Conservation (phyloP, 1,140 invertebrate genomes). For the Pseudomyrmex gracilis region DNA sequence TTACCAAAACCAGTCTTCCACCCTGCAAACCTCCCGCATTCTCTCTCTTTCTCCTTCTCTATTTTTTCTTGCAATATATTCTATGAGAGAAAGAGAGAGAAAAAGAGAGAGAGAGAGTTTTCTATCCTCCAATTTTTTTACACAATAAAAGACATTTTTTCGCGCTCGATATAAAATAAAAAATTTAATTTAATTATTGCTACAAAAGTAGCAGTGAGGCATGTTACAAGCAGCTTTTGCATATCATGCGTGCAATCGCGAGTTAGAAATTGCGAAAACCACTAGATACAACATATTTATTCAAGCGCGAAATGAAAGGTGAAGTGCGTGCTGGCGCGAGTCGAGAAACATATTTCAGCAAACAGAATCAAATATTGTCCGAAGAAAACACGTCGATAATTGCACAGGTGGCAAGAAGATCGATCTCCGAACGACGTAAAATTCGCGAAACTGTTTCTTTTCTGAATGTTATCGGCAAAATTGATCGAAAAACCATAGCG, state of each 20-base stretch:
- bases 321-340: neutral
- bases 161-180: neutral
- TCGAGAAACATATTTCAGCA: conserved; percentile 45
- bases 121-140: neutral
- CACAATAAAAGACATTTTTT: conserved; percentile 24
- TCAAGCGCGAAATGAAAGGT: conserved; percentile 5
- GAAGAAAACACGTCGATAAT: conserved; percentile 32
- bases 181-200: conserved; percentile 4
- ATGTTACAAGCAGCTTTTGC: neutral
- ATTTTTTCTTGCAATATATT: too few species aligned
- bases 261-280: conserved; percentile 40
- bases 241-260: neutral
- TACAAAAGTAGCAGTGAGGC: neutral
- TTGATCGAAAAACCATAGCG: neutral
- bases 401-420: conserved; percentile 51
- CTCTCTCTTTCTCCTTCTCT: neutral
- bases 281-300: conserved; percentile 18
- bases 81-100: too few species aligned
- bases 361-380: conserved; percentile 37
- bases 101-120: neutral
- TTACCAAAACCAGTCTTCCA: conserved; percentile 70
- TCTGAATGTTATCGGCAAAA: neutral
- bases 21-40: neutral
- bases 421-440: conserved; percentile 14
- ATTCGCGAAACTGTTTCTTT: conserved; percentile 15